Conservation (phyloP, 2,797 vertebrate genomes). For the Syngnathus acus region DNA sequence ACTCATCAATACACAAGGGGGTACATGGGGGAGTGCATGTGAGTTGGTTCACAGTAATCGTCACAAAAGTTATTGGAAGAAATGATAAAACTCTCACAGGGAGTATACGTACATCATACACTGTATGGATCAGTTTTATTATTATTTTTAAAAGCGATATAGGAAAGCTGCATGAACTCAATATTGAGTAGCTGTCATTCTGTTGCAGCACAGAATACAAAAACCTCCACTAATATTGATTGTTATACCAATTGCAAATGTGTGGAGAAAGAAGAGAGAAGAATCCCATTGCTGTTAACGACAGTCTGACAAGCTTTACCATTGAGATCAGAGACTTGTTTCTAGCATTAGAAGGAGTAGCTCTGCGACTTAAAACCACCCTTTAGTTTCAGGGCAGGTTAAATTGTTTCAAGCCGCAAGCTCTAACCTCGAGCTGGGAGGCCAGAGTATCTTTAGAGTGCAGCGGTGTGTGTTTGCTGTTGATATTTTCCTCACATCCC, state of each 20-base stretch:
- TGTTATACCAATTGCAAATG: background rate
- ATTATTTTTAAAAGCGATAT: no score
- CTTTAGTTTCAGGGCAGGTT: slow-evolving; percentile 32
- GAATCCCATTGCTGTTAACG: background rate
- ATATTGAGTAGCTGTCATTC: slow-evolving; percentile 5
- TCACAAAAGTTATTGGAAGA: no score
- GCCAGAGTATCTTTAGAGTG: slow-evolving; percentile 47
- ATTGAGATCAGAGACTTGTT: slow-evolving; percentile 11
- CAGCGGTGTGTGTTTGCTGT: slow-evolving; percentile 43
- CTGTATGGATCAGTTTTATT: no score
- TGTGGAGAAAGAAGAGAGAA: background rate
- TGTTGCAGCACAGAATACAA: background rate
- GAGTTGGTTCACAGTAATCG: background rate
- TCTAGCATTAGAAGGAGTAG: slow-evolving; percentile 22
- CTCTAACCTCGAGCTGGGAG: slow-evolving; percentile 24
- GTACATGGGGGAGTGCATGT: no score
- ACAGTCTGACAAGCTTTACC: slow-evolving; percentile 10
- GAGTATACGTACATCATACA: no score
- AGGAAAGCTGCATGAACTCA: background rate
- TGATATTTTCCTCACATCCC: slow-evolving; percentile 48
- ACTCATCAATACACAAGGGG: no score
- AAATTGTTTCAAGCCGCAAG: slow-evolving; percentile 32
- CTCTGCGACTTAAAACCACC: slow-evolving; percentile 37
- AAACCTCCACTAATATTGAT: background rate
- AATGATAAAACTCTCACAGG: no score